Percentiles rank a stretch among this genome's conserved stretches.
Conservation (phyloP, 2,888 invertebrate species). For the Habroteleia sp. region DNA sequence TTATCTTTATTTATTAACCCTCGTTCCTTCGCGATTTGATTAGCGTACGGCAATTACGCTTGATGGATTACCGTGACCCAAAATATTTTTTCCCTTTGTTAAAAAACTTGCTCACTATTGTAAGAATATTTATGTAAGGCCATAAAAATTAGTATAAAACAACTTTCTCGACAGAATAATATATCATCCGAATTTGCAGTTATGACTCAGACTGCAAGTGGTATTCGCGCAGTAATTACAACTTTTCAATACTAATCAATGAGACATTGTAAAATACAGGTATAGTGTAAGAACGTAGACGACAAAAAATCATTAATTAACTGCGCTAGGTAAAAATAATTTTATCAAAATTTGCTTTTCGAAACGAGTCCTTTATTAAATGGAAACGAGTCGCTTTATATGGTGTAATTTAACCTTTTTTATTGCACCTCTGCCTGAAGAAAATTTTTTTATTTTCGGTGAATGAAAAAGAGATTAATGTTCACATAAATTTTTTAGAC, state of each 20-base stretch:
- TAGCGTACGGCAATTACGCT: conserved; percentile 44
- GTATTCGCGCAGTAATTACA: conserved; percentile 23
- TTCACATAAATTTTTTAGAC: no score
- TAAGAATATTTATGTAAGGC: conserved; percentile 53
- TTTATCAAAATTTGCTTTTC: conserved; percentile 8
- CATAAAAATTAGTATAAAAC: conserved; percentile 53
- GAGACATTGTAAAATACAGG: conserved; percentile 7
- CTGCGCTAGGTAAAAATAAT: not conserved
- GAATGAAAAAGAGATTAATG: no score
- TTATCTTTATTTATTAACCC: conserved; percentile 51
- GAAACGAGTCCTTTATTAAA: no score
- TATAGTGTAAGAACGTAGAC: not conserved
- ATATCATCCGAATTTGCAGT: conserved; percentile 51
- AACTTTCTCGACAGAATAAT: conserved; percentile 47
- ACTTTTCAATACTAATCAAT: conserved; percentile 10
- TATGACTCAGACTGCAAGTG: conserved; percentile 22
- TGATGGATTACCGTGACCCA: conserved; percentile 55
- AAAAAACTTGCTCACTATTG: conserved; percentile 49
- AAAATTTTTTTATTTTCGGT: no score
- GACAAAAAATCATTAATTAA: conserved; percentile 4
- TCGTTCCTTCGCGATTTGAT: conserved; percentile 28
- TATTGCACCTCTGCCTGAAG: no score
- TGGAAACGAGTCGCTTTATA: no score
- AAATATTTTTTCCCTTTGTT: conserved; percentile 48
- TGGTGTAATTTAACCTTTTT: no score